Evolutionary conservation across 2,113 vertebrate species (phyloP), one percentile per base, ranked within the genome.

Genomic region (Apodemus speciosus): DNA sequence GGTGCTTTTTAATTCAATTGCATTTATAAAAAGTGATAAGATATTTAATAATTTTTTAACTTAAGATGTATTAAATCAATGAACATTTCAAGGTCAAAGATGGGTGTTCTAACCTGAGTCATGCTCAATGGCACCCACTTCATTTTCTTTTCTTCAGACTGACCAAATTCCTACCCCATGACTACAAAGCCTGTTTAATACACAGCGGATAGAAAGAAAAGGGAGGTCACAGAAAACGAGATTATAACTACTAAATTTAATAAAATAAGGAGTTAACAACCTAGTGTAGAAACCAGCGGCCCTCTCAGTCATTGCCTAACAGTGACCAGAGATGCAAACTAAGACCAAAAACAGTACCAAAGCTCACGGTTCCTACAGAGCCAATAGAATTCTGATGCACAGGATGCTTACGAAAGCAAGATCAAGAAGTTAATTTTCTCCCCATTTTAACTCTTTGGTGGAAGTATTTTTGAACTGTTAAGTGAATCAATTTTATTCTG

Each of bases 381-480:
- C 68, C 92, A 86, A 58, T 14, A 62, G 80, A 85, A 62, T 32
- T 23, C 8, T 71, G 51, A 75, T 71, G 69, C 62, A 80, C 23
- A 40, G 40, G 79, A 75, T 85, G n/a, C 40, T 86, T 69, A 73
- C 35, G 35, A 91, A 84, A 64, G 69, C 2, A 60, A 51, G 6
- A 90, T 58, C 38, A 72, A 89, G 15, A 75, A 46, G 43, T 64
- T 85, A 88, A 66, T 72, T 85, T 73, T 71, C 73, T 85, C 73
- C 27, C n/a, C 23, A 81, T 25, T 92, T 60, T 76, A 83, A 91
- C 3, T 40, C 40, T 88, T 72, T 20, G 49, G 56, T 32, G 27
- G 40, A 88, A 66, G 43, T 81, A 72, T 30, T 69, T 90, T 27
- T 90, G 81, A 91, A 27, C n/a, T 80, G 51, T 93, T 77, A 84